Evolutionary conservation across 2,797 vertebrate species (phyloP).

Genomic region (Tiaroga cobitis): DNA sequence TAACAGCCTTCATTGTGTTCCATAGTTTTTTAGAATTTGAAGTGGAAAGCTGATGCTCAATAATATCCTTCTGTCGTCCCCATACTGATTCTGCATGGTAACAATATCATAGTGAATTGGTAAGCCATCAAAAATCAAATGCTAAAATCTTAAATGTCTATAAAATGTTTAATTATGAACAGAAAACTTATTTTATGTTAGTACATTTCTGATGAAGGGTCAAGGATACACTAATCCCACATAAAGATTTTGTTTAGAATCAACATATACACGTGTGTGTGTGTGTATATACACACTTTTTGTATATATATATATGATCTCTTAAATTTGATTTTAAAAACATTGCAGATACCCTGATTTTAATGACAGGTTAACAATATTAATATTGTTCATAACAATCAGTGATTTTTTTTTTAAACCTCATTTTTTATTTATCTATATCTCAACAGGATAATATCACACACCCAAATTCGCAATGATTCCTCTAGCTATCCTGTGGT

Average conservation of each 20-base stretch:
- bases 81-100: neutral
- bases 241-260: neutral
- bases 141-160: neutral
- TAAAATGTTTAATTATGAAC: neutral
- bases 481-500: slow-evolving; percentile 13
- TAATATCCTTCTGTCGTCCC: too few relatives aligned
- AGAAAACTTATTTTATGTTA: neutral
- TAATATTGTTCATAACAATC: neutral
- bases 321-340: neutral
- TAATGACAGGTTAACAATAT: neutral
- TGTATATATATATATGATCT: too few relatives aligned
- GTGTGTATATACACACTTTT: too few relatives aligned
- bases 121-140: neutral
- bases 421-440: neutral
- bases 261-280: too few relatives aligned
- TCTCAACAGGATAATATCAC: neutral
- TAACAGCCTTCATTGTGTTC: too few relatives aligned
- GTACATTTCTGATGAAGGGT: neutral
- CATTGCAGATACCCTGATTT: neutral
- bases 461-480: slow-evolving; percentile 25
- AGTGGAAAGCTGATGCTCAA: too few relatives aligned
- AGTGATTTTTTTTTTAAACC: neutral
- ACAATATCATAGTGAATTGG: neutral
- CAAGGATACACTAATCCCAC: neutral
- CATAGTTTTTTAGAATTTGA: too few relatives aligned